These are phyloP conservation scores for Sycobia sp. DNA, from an alignment of 1,140 invertebrate species.

Conservation along the genomic window DNA sequence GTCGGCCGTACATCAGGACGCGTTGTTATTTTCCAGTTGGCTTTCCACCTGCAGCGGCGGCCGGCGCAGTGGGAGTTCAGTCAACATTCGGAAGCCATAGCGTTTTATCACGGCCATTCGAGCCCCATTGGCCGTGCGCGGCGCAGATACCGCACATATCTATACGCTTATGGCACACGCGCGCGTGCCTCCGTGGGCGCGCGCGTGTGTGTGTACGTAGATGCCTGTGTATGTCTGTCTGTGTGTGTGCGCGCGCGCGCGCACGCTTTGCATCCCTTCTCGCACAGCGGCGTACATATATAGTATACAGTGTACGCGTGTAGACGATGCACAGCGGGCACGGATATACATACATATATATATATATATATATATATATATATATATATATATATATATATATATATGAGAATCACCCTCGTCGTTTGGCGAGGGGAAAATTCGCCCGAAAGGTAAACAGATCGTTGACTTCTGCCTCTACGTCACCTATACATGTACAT, in stretches of 20 bases:
- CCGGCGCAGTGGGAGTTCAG: conserved; percentile 55
- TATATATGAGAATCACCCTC: too few relatives aligned
- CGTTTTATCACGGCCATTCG: conserved; percentile 62
- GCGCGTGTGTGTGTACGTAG: too few relatives aligned
- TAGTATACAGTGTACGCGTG: neutral
- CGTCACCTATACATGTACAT: neutral
- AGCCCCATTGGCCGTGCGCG: conserved; percentile 61
- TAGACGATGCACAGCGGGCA: neutral
- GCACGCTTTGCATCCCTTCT: conserved; percentile 34
- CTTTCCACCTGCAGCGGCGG: conserved; percentile 60
- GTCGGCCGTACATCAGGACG: conserved; percentile 46
- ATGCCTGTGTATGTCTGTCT: too few relatives aligned
- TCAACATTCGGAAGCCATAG: conserved; percentile 63
- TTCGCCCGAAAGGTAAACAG: conserved; percentile 23
- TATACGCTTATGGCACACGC: too few relatives aligned
- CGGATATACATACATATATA: too few relatives aligned
- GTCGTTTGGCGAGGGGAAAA: too few relatives aligned
- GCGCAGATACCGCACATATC: conserved; percentile 55
- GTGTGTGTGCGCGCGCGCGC: too few relatives aligned
- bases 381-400: too few relatives aligned
- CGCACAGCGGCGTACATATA: neutral
- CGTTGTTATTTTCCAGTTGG: conserved; percentile 61
- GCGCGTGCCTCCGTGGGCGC: too few relatives aligned
- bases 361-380: too few relatives aligned
- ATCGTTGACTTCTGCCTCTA: conserved; percentile 1